Percentiles rank a stretch among this genome's conserved stretches.
phyloP scores from a whole-genome alignment of 2,888 invertebrate genomes.

The Eulithis prunata region DNA sequence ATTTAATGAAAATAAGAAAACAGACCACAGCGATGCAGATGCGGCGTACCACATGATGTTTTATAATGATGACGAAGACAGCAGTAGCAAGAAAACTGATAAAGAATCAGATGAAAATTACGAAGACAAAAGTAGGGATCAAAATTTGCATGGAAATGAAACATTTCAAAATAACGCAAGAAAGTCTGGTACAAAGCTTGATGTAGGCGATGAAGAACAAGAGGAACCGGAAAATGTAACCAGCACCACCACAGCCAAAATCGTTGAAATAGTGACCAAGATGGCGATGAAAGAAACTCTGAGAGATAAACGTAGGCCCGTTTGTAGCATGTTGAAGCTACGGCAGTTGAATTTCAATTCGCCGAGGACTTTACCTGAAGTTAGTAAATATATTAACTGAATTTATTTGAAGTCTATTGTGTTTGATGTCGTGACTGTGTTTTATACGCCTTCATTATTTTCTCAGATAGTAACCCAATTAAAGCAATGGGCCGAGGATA shows the following conservation, averaged over 20 bases:
- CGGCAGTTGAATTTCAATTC: constrained; percentile 65
- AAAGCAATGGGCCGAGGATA: constrained; percentile 70
- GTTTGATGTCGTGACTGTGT: too few relatives aligned
- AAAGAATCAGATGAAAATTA: constrained; percentile 45
- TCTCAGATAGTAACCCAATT: constrained; percentile 67
- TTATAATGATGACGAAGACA: constrained; percentile 56
- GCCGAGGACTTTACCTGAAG: constrained; percentile 71
- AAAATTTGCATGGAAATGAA: constrained; percentile 19
- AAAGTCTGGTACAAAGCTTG: not conserved
- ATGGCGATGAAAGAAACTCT: constrained; percentile 22
- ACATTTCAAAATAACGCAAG: constrained; percentile 5
- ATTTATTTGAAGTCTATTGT: not conserved
- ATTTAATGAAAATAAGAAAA: constrained; percentile 37
- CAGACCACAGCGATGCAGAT: constrained; percentile 52
- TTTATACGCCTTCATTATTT: constrained; percentile 9
- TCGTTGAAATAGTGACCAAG: constrained; percentile 11
- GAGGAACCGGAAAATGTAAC: constrained; percentile 20
- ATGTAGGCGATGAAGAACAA: constrained; percentile 6
- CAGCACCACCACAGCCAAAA: constrained; percentile 7
- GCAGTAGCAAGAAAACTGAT: constrained; percentile 44
- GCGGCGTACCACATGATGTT: constrained; percentile 59
- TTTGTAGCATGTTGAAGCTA: constrained; percentile 64
- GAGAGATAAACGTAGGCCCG: constrained; percentile 37
- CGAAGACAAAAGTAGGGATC: constrained; percentile 43
- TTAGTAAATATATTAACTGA: constrained; percentile 37